These are phyloP conservation scores for Coenonympha arcania DNA, from an alignment of 2,888 invertebrate genomes.

Conservation along the genomic window DNA sequence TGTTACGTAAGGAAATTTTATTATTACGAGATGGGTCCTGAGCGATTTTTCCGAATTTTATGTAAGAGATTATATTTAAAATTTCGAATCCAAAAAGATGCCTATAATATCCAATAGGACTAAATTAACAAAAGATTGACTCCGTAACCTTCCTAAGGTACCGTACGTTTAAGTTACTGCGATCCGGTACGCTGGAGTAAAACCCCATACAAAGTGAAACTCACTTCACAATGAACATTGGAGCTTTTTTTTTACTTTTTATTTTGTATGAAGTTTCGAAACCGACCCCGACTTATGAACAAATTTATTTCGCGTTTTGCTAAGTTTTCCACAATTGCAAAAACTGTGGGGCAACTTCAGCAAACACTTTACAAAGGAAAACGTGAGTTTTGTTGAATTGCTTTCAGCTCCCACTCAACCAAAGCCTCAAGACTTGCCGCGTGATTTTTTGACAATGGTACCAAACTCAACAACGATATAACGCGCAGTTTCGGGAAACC, in stretches of 20 bases:
- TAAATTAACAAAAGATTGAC: too few relatives aligned
- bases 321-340: constrained; percentile 14
- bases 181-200: too few relatives aligned
- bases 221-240: neutral
- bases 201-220: neutral
- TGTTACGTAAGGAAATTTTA: too few relatives aligned
- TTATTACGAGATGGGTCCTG: too few relatives aligned
- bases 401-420: neutral
- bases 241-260: neutral
- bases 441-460: neutral
- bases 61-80: too few relatives aligned
- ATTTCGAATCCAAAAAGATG: too few relatives aligned
- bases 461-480: too few relatives aligned
- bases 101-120: too few relatives aligned
- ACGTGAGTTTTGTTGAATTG: constrained; percentile 13
- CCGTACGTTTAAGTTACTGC: too few relatives aligned
- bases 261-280: neutral
- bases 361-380: constrained; percentile 10
- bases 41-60: too few relatives aligned
- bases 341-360: constrained; percentile 5
- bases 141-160: too few relatives aligned
- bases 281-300: neutral
- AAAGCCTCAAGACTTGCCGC: neutral
- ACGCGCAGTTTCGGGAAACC: neutral
- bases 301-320: constrained; percentile 1